These are phyloP conservation scores for Enteromius thamalakanensis DNA, from an alignment of 2,797 vertebrate species.

Conservation along the genomic window DNA sequence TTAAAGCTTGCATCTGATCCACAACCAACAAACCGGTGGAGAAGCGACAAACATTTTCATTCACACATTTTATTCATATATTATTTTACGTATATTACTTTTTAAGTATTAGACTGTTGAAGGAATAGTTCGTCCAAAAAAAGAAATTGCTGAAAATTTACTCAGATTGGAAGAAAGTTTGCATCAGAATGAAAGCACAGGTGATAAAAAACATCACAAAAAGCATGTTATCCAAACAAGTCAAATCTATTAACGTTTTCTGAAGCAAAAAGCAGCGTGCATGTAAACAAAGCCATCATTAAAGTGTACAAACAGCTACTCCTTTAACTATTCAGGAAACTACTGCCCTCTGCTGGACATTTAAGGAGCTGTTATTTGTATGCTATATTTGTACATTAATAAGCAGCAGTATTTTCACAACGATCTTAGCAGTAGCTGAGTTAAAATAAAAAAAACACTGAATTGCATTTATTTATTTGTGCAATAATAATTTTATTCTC, in stretches of 20 bases:
- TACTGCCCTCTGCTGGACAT: not conserved
- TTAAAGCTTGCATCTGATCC: conserved; percentile 63
- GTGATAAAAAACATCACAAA: not conserved
- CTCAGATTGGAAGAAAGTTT: not conserved
- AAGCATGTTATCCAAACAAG: not conserved
- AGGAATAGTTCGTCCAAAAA: not conserved
- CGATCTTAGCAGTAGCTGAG: not conserved
- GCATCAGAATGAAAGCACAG: not conserved
- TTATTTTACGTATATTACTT: not conserved
- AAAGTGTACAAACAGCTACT: not conserved
- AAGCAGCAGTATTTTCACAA: not conserved
- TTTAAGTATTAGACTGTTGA: not conserved
- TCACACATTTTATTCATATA: not conserved
- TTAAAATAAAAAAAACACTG: not conserved
- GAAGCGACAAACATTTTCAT: not conserved
- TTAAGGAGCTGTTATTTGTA: not conserved
- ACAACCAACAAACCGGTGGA: not conserved
- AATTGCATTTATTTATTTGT: conserved; percentile 15
- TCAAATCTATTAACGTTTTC: not conserved
- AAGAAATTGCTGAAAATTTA: not conserved
- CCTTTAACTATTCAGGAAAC: not conserved
- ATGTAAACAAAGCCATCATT: not conserved
- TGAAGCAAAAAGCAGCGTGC: not conserved
- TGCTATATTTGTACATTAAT: not conserved
- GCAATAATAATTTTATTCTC: not conserved